Evolutionary conservation across 2,888 invertebrate species (phyloP), one percentile per base, ranked within the genome.

Genomic region (Sphaerophoria rueppellii): DNA sequence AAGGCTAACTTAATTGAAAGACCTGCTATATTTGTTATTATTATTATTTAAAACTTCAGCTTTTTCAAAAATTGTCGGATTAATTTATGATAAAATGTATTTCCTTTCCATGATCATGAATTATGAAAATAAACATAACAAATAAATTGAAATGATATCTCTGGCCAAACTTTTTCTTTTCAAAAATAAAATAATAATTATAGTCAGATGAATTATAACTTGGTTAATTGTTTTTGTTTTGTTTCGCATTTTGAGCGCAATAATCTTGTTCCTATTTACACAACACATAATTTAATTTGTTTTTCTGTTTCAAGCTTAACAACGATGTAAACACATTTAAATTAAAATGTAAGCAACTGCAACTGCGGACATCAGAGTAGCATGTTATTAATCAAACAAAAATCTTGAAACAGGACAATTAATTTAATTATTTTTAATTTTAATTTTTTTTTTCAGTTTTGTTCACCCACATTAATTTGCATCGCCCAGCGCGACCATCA

Each of bases 371-470:
- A n/a, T n/a, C n/a, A 9, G 48, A 63, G 55, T 58, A 58, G n/a
- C n/a, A 37, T 70, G 50, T 63, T 65, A 70, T 46, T 78, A 70
- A 82, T 78, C 52, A 48, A 40, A 63, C 43, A 35, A 32, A 73
- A 70, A 73, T 63, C 52, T 52, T 52, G 58, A 14, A 73, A n/a
- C 63, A 65, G 57, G 46, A 48, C 73, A 70, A 70, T 78, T 74
- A 82, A 74, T 74, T 82, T 78, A 48, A 50, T 63, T 65, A 35
- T 50, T 6, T 46, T 43, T 24, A 24, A 24, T 24, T 61, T 60
- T 67, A 35, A 16, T 60, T 55, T 82, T 58, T 37, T 37, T 14
- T 14, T 35, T 11, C 11, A 16, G 14, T 58, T 37, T 58, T 16
- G 6, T 14, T n/a, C 16, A 16, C 48, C 40, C 12, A 67, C 37